A percentile compares a stretch with the other conserved stretches of the same genome.
Evolutionary conservation across 2,888 invertebrate genomes (phyloP).

Genomic region (Oxytorus armatus): DNA sequence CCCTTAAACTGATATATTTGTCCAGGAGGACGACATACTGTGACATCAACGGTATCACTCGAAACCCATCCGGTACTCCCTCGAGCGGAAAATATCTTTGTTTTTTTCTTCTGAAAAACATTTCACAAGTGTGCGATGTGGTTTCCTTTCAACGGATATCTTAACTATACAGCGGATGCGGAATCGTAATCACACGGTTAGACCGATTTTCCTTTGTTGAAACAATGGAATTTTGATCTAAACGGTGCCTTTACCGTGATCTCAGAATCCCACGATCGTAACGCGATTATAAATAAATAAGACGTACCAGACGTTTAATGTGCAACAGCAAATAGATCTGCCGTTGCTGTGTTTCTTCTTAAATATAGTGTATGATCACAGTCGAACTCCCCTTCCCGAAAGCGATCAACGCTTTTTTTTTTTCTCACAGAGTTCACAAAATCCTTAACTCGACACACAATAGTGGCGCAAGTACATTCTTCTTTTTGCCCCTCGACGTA

Average conservation of each 20-base stretch:
- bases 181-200: too few species aligned
- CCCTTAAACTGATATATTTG: too few species aligned
- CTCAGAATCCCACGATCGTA: constrained; percentile 21
- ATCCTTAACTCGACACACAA: constrained; percentile 11
- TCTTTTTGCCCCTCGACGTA: neutral
- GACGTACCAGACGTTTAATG: constrained; percentile 63
- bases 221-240: too few species aligned
- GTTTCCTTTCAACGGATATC: too few species aligned
- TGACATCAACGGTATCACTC: neutral
- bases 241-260: too few species aligned
- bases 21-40: too few species aligned
- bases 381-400: constrained; percentile 42
- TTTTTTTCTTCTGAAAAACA: too few species aligned
- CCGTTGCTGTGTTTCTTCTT: constrained; percentile 19
- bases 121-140: too few species aligned
- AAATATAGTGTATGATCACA: constrained; percentile 59
- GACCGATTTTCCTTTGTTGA: too few species aligned
- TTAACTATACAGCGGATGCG: too few species aligned
- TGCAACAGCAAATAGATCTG: constrained; percentile 46
- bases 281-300: constrained; percentile 48
- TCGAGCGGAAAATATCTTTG: too few species aligned
- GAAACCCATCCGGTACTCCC: too few species aligned
- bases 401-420: constrained; percentile 63
- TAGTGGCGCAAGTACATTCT: neutral
- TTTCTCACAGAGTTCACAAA: constrained; percentile 12